phyloP scores from a whole-genome alignment of 1,140 invertebrate genomes.

The Dolichoris vasculosae region DNA sequence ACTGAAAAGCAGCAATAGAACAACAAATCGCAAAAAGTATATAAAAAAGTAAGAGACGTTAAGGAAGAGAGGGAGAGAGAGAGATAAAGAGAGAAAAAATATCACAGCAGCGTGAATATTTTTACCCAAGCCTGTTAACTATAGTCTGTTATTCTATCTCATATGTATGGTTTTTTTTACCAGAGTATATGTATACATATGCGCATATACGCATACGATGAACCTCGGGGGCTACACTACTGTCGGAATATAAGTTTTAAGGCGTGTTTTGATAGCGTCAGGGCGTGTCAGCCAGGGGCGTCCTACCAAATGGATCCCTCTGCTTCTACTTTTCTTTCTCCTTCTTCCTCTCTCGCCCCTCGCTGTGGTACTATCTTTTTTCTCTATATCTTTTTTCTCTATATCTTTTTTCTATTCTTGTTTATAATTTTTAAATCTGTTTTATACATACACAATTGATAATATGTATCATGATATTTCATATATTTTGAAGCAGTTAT shows the following conservation, averaged over 20 bases:
- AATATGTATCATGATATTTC: background rate
- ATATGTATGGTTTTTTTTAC: constrained; percentile 62
- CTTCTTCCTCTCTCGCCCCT: background rate
- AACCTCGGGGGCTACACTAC: constrained; percentile 39
- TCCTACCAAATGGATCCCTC: constrained; percentile 70
- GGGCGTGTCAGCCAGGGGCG: constrained; percentile 67
- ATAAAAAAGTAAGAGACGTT: background rate
- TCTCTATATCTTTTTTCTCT: background rate
- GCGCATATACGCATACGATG: background rate
- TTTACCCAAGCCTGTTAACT: constrained; percentile 68
- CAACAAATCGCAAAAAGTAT: background rate
- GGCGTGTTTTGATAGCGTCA: constrained; percentile 71
- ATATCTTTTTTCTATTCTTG: background rate
- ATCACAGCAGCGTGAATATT: constrained; percentile 62
- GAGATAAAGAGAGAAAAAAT: constrained; percentile 19
- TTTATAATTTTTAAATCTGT: background rate
- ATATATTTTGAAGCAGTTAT: background rate
- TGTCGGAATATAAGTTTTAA: constrained; percentile 70
- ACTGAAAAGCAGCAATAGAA: background rate
- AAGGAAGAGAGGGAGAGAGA: background rate
- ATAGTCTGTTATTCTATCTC: constrained; percentile 71
- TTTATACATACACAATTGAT: background rate
- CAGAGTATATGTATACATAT: constrained; percentile 40
- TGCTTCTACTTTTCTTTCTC: constrained; percentile 52
- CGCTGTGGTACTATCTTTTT: background rate